phyloP scores from a whole-genome alignment of 2,113 vertebrate species.

The Cheilinus undulatus region DNA sequence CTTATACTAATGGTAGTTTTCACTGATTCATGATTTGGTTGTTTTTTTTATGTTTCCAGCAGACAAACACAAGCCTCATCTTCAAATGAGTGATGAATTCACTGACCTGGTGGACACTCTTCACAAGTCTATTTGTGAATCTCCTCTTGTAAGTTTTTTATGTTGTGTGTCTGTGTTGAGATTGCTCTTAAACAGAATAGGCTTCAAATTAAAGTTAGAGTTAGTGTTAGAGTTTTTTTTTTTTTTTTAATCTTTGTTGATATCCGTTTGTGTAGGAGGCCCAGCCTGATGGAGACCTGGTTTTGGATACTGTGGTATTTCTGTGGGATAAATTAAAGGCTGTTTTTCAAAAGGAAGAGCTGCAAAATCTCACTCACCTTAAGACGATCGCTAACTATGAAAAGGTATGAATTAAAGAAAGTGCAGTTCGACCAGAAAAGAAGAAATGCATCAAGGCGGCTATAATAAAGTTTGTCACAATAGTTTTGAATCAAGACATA shows the following conservation, averaged over 20 bases:
- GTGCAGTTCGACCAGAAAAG: neutral
- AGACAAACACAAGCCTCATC: conserved; percentile 46
- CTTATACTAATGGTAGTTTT: neutral
- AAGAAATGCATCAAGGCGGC: neutral
- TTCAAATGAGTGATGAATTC: conserved; percentile 77
- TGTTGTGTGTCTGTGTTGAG: conserved; percentile 11
- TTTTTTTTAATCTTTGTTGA: neutral
- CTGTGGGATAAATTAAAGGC: conserved; percentile 90
- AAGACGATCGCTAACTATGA: conserved; percentile 79
- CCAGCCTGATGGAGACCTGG: conserved; percentile 86
- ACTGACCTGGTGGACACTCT: conserved; percentile 81
- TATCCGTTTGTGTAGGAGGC: conserved; percentile 78
- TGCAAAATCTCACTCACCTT: conserved; percentile 68
- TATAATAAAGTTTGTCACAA: neutral
- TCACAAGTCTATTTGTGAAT: conserved; percentile 81
- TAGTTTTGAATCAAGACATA: neutral
- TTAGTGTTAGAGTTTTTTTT: neutral
- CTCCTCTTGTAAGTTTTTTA: conserved; percentile 79
- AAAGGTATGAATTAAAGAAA: conserved; percentile 72
- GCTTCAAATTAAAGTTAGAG: conserved; percentile 6
- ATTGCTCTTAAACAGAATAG: neutral
- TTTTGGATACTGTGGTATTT: conserved; percentile 84
- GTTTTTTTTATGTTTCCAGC: conserved; percentile 24
- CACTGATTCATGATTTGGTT: neutral
- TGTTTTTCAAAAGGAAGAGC: conserved; percentile 78